Conservation (phyloP, 2,888 invertebrate species). For the Apamea anceps region DNA sequence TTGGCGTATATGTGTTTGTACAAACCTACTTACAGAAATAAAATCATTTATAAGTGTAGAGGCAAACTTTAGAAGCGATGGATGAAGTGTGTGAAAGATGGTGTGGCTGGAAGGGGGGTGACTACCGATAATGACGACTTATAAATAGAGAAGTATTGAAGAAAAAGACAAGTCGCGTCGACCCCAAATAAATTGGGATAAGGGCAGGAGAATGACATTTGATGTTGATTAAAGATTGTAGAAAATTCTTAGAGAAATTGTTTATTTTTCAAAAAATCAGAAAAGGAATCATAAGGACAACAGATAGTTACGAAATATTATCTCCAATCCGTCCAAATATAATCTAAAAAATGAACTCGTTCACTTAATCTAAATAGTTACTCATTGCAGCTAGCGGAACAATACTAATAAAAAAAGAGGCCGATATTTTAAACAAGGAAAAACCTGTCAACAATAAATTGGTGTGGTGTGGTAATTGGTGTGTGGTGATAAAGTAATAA, state of each 20-base stretch:
- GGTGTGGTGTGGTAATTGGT: too few relatives aligned
- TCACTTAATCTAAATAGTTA: neutral
- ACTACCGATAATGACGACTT: neutral
- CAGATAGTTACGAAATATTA: neutral
- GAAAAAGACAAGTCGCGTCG: neutral
- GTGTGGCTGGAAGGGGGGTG: neutral
- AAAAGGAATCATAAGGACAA: too few relatives aligned
- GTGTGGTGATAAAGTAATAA: slow-evolving; percentile 22
- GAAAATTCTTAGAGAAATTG: neutral
- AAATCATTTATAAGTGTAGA: neutral
- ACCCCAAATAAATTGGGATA: neutral
- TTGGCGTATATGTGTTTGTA: too few relatives aligned
- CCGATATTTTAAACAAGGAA: slow-evolving; percentile 4
- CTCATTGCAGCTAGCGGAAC: neutral
- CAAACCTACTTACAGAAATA: too few relatives aligned
- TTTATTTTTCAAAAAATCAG: too few relatives aligned
- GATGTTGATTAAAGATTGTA: neutral
- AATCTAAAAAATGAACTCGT: neutral
- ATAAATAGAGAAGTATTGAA: neutral
- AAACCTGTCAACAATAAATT: neutral
- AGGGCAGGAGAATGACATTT: too few relatives aligned
- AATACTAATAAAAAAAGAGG: neutral
- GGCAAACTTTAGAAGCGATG: neutral
- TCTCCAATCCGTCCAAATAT: neutral
- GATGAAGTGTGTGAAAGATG: neutral